Evolutionary conservation across 2,113 vertebrate species (phyloP), one percentile per base, ranked within the genome.

Genomic region (Romanogobio albipinnatus): DNA sequence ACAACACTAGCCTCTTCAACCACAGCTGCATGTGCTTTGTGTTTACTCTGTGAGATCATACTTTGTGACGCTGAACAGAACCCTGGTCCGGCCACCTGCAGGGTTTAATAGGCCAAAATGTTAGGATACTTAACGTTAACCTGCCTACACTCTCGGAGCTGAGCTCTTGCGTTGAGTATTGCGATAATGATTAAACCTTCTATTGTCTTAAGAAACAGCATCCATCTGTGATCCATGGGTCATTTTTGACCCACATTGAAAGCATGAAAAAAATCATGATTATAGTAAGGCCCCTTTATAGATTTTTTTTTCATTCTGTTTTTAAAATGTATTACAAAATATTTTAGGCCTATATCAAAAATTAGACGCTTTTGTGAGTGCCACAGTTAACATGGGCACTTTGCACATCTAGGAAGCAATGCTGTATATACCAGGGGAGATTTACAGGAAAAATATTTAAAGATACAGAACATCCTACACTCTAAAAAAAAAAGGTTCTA

Each of bases 21-120:
- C 1, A 36, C 24, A 82, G 45, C n/a, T 83, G 26, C 76, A 59
- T 53, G 47, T 75, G 68, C 70, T 39, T 29, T 78, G 22, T 74
- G 68, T 75, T 24, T 70, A 53, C 75, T 56, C 26, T 53, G 53
- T 87, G 81, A 86, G 47, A 73, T 86, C 74, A 81, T 76, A 29
- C 68, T 70, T 77, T 53, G 15, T 47, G 45, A 85, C 39, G 64
- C 17, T 68, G 61, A 82, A 39, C 47, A 26, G 49, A 84, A 36
- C 39, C 33, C 56, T 33, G 8, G 24, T 64, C 39, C 14, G 68
- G 53, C 29, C 58, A 36, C 61, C 14, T 87, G 83, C 43, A 53
- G 80, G 71, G 80, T 29, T 49, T 26, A 87, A 29, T 43, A 61
- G 83, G 78, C 66, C 84, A 66, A 26, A 76, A 43, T 43, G 26